phyloP scores from a whole-genome alignment of 2,797 vertebrate species.

The Clarias pachynema region DNA sequence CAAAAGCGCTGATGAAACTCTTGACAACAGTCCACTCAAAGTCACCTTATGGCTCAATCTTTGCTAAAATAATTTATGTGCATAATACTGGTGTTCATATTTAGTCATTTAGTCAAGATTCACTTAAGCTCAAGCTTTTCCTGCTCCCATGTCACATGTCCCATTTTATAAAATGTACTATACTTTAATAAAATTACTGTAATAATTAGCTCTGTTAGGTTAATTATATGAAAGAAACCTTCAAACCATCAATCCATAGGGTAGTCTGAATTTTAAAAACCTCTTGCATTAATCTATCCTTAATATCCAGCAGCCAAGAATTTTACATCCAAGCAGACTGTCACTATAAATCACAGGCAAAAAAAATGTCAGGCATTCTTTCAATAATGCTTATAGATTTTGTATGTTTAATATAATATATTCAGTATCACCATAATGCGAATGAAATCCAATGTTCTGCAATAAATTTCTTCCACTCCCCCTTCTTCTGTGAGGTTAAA shows the following conservation, averaged over 20 bases:
- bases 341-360: not conserved
- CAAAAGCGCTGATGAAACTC: not conserved
- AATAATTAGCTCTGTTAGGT: not conserved
- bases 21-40: not conserved
- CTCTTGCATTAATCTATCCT: not conserved
- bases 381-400: constrained; percentile 21
- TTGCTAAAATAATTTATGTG: not conserved
- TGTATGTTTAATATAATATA: constrained; percentile 10
- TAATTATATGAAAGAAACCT: not conserved
- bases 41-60: not conserved
- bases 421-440: constrained; percentile 43
- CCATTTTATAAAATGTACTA: not conserved
- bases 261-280: no score
- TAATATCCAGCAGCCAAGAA: not conserved
- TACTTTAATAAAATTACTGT: no score
- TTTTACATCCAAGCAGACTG: not conserved
- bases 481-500: constrained; percentile 38
- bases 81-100: not conserved
- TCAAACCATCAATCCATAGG: not conserved
- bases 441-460: constrained; percentile 41
- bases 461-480: constrained; percentile 25
- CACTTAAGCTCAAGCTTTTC: not conserved
- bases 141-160: not conserved
- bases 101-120: not conserved
- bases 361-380: not conserved